phyloP scores from a whole-genome alignment of 1,140 invertebrate species.

The Luehdorfia chinensis region DNA sequence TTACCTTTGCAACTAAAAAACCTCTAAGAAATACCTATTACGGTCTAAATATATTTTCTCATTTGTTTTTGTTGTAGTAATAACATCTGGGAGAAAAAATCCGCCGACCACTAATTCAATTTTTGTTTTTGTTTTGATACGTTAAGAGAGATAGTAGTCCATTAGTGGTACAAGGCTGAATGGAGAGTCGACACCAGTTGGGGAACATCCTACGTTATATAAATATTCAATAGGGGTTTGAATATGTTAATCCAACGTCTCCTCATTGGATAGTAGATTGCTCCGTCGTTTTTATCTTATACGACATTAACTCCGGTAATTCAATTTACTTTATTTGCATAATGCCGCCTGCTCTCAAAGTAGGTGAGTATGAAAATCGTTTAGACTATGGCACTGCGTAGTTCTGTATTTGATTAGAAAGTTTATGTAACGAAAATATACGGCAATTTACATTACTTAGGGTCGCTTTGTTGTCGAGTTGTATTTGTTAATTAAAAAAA shows the following conservation, averaged over 20 bases:
- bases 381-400: conserved; percentile 21
- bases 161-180: conserved; percentile 64
- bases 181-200: conserved; percentile 54
- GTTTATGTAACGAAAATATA: no score
- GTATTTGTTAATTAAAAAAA: no score
- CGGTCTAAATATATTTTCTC: no score
- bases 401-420: background rate
- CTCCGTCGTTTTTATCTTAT: conserved; percentile 75
- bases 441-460: no score
- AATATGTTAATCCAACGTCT: conserved; percentile 72
- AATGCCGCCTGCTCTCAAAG: conserved; percentile 63
- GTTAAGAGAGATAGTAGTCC: conserved; percentile 45
- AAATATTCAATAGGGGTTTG: conserved; percentile 74
- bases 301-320: conserved; percentile 76
- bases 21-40: no score
- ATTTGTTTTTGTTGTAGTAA: conserved; percentile 31
- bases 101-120: conserved; percentile 30
- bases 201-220: conserved; percentile 55
- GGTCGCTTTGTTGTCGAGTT: no score
- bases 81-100: conserved; percentile 24
- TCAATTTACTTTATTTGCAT: conserved; percentile 76
- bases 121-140: conserved; percentile 48
- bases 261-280: conserved; percentile 74
- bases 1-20: no score
- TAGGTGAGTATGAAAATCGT: conserved; percentile 71